phyloP scores from a whole-genome alignment of 2,888 invertebrate species.

The Metalampra italica region DNA sequence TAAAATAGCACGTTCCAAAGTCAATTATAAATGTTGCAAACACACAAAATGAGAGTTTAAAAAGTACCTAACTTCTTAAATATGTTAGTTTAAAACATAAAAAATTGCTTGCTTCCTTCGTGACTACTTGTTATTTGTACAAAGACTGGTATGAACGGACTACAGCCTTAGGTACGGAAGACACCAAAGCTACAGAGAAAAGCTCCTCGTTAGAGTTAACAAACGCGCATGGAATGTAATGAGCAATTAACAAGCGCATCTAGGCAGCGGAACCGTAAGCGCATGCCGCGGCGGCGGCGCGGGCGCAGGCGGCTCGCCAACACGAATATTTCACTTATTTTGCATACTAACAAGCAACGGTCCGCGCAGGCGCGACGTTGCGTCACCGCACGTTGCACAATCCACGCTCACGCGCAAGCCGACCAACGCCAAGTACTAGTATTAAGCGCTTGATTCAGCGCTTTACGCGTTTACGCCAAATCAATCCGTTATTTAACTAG shows the following conservation, averaged over 20 bases:
- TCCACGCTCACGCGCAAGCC: conserved; percentile 59
- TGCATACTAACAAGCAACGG: conserved; percentile 68
- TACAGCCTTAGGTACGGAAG: not conserved
- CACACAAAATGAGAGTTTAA: too few species aligned
- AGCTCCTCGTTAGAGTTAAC: not conserved
- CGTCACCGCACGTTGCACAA: conserved; percentile 61
- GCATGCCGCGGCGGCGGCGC: conserved; percentile 7
- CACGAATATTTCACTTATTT: conserved; percentile 64
- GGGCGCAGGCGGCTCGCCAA: conserved; percentile 39
- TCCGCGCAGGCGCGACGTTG: conserved; percentile 53
- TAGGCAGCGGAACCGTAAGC: conserved; percentile 10
- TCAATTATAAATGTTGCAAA: too few species aligned
- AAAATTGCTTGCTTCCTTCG: too few species aligned
- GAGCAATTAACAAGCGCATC: conserved; percentile 9
- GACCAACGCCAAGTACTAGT: not conserved
- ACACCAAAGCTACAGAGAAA: not conserved
- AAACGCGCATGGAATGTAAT: conserved; percentile 5
- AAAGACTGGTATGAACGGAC: too few species aligned
- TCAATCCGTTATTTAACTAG: too few species aligned
- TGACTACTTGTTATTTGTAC: too few species aligned
- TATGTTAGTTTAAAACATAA: too few species aligned
- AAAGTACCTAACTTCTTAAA: too few species aligned
- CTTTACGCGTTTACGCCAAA: too few species aligned
- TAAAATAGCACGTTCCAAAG: too few species aligned
- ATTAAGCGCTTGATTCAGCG: too few species aligned